Base-by-base conservation (phyloP, 2,113 vertebrate species). In the Chaenocephalus aceratus region DNA sequence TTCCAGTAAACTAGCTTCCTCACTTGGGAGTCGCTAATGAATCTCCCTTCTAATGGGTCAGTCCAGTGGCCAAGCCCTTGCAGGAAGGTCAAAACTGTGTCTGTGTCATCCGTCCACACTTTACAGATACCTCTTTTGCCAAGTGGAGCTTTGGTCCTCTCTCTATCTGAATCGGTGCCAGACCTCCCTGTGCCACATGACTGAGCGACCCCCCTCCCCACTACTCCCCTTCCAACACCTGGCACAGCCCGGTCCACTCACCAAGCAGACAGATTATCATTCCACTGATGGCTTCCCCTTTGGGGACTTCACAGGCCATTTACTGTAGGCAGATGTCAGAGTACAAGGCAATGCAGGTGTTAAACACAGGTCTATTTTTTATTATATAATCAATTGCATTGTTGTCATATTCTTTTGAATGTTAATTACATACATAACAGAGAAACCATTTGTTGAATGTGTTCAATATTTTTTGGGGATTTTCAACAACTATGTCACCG, bases 51-150 rank as follows among this genome's bases (percentile, higher is more conserved):
- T 93, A 91, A 91, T 89, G 85, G 89, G 87, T 88, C 85, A 64
- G 79, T 79, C 72, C 71, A 21, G 49, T 79, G 82, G 85, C 87
- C 81, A 79, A 91, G 91, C 86, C 83, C 85, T 90, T 90, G 86
- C 75, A 85, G 82, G 89, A 93, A 93, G 92, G 90, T 94, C 91
- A 92, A 63, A 68, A 79, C 73, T 36, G 75, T 51, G 76, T 80
- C 75, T 66, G 46, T 89, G 86, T 75, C 77, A 68, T 86, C 61
- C 62, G 45, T 72, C 78, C 73, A 16, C 66, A 59, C 72, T 78
- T 75, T 34, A 71, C 48, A 67, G 62, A 64, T 36, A 58, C 61
- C 56, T 58, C 13, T 57, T 36, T 60, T 80, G 78, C 89, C 82
- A 77, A 80, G 78, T 77, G 57, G 52, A 72, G 76, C 78, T 76